These are phyloP conservation scores for Papilio gigon DNA, from an alignment of 2,888 invertebrate genomes.

Conservation along the genomic window DNA sequence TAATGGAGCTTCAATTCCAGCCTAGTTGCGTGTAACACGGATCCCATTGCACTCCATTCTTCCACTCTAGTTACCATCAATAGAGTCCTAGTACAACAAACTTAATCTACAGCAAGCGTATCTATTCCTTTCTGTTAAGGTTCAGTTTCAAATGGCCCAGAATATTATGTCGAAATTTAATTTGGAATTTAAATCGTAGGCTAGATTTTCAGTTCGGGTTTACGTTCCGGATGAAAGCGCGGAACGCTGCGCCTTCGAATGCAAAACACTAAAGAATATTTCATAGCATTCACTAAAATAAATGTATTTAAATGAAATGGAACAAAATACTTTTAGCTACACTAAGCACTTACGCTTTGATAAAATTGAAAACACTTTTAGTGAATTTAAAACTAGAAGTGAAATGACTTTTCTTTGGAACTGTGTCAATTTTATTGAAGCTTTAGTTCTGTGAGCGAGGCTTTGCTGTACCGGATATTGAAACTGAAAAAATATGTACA, in stretches of 20 bases:
- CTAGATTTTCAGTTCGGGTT: constrained; percentile 30
- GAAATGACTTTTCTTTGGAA: neutral
- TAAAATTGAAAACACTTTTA: neutral
- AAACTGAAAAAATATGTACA: neutral
- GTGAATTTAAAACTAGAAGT: neutral
- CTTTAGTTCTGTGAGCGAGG: neutral
- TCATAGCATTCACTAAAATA: neutral
- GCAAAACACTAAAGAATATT: constrained; percentile 25
- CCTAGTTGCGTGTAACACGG: constrained; percentile 35
- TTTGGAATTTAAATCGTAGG: constrained; percentile 39
- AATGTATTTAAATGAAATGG: neutral
- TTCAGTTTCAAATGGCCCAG: neutral
- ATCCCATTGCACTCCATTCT: constrained; percentile 37
- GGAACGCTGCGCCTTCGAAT: constrained; percentile 9
- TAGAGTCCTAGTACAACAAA: constrained; percentile 20
- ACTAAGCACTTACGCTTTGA: neutral
- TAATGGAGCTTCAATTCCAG: constrained; percentile 37
- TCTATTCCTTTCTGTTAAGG: neutral
- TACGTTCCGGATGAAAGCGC: constrained; percentile 24
- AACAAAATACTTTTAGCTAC: neutral
- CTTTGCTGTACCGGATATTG: neutral
- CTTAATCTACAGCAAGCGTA: neutral
- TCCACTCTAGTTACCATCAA: constrained; percentile 41
- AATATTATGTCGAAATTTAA: constrained; percentile 30
- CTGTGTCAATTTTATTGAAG: neutral